Base-by-base conservation (phyloP, 2,797 vertebrate species). In the Coregonus suidteri region DNA sequence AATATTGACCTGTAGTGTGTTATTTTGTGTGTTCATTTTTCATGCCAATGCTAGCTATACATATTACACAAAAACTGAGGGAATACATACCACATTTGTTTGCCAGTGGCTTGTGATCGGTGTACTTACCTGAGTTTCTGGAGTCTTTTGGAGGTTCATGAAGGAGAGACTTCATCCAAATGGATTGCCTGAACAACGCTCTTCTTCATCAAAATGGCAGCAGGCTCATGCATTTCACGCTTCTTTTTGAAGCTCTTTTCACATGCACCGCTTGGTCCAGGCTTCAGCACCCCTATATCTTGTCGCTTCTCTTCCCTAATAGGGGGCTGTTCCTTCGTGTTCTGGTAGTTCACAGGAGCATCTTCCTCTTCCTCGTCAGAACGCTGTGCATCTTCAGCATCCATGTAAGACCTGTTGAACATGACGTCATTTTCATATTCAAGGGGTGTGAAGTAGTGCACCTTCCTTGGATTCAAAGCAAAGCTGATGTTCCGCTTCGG, bases 151-250 rank as follows among this genome's bases (percentile, higher is more conserved):
- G 1, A 3, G 14, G 0, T 0, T 52, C 20, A 0, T 2, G 75
- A n/a, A 37, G 72, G 56, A 0, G 78, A 1, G 68, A 79, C 5
- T 73, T 80, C 0, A 66, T 82, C 76, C 3, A 7, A 72, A 72
- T n/a, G 1, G 3, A 3, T 62, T 16, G 86, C 86, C 65, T 82
- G 51, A 18, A 0, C 0, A 20, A 6, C 83, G 54, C 35, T 16
- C 74, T 3, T 84, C 71, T 83, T 88, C 83, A 86, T 83, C 65
- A 89, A 75, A 0, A 7, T 77, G 3, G 76, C 9, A 30, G 0
- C 14, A 20, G 30, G 1, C 2, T 76, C 52, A 0, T n/a, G 30
- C 11, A 31, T 76, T 15, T 1, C 73, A 25, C 14, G 41, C 54
- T 74, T 76, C 4, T 7, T 78, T 62, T 16, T 78, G 7, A 14